Evolutionary conservation across 1,140 invertebrate species (phyloP).

Genomic region (Heliconius melpomene): DNA sequence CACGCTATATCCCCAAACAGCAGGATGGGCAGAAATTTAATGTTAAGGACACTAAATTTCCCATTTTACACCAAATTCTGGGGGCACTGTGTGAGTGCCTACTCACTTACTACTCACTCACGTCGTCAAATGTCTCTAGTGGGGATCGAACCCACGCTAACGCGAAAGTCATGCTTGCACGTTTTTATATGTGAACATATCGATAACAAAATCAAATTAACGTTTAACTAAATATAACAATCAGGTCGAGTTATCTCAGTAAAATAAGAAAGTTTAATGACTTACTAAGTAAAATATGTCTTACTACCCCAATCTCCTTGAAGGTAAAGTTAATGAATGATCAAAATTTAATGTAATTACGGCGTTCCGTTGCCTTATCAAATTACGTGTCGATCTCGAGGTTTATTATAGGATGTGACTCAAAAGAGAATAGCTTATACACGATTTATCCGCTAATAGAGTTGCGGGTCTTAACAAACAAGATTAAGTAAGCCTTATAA

Average conservation of each 20-base stretch:
- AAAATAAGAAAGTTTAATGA: conserved; percentile 17
- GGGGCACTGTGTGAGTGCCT: no score
- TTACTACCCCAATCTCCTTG: conserved; percentile 22
- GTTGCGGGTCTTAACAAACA: conserved; percentile 70
- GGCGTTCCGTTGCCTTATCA: conserved; percentile 53
- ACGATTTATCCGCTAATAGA: conserved; percentile 71
- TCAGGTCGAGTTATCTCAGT: not conserved
- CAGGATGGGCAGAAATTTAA: no score
- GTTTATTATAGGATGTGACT: conserved; percentile 56
- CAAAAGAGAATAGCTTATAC: conserved; percentile 74
- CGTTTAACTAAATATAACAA: not conserved
- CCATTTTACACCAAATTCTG: not conserved
- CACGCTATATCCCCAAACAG: no score
- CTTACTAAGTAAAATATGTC: conserved; percentile 21
- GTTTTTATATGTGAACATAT: not conserved
- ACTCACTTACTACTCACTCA: no score
- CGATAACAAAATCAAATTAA: not conserved
- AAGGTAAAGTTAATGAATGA: conserved; percentile 44
- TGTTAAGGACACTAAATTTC: no score
- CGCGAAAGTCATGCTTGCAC: no score
- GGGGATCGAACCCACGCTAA: no score
- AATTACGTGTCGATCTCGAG: conserved; percentile 55
- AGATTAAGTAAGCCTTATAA: conserved; percentile 72
- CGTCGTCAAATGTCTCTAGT: no score
- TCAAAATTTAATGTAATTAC: conserved; percentile 58